Conservation (phyloP, 2,113 vertebrate genomes). For the Merops nubicus region DNA sequence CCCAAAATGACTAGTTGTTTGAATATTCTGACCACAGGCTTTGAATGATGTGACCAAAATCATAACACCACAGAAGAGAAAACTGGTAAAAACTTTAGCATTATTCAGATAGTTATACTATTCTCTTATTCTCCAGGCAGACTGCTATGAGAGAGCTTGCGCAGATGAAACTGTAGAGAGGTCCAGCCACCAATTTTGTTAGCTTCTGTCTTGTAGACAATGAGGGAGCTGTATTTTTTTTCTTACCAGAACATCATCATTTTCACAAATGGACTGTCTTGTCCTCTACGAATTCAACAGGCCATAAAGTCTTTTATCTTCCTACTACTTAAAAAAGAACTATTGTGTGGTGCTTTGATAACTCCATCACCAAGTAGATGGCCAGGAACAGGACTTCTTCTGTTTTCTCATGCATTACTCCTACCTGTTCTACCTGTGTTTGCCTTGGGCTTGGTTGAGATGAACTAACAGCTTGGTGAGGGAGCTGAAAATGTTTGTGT, state of each 20-base stretch:
- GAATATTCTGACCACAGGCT: background rate
- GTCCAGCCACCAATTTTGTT: background rate
- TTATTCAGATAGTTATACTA: background rate
- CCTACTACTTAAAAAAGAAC: background rate
- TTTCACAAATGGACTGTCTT: background rate
- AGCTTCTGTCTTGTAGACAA: background rate
- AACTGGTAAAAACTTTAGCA: background rate
- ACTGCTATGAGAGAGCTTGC: background rate
- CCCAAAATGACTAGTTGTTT: background rate
- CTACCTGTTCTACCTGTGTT: background rate
- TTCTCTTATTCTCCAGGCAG: background rate
- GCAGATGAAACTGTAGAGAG: background rate
- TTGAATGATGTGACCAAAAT: background rate
- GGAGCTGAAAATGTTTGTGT: background rate
- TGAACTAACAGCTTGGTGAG: background rate
- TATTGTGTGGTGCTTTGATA: background rate
- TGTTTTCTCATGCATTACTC: background rate
- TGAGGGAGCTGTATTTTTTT: background rate
- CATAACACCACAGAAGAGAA: background rate
- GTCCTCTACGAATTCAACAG: background rate
- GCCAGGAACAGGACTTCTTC: background rate
- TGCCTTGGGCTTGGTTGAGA: background rate
- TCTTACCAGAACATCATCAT: background rate
- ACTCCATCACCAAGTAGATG: background rate
- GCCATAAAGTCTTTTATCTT: background rate